phyloP scores from a whole-genome alignment of 1,140 invertebrate species.

The Lysiphlebus fabarum region DNA sequence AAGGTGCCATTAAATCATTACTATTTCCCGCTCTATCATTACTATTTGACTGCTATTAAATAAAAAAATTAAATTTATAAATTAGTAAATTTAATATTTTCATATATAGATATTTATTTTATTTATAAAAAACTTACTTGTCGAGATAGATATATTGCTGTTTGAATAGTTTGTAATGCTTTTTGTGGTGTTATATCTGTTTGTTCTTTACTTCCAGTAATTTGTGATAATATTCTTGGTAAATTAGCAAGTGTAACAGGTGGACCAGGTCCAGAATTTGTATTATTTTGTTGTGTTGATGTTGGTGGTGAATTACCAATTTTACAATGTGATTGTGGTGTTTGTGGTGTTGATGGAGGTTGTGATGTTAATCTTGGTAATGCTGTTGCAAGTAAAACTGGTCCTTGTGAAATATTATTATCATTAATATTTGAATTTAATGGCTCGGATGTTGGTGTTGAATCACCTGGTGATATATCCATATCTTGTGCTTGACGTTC shows the following conservation, averaged over 20 bases:
- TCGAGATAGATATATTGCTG: conserved; percentile 56
- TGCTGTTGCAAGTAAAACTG: conserved; percentile 65
- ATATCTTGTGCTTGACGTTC: conserved; percentile 67
- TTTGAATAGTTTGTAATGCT: conserved; percentile 63
- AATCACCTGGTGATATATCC: conserved; percentile 83
- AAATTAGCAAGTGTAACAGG: conserved; percentile 56
- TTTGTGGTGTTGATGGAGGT: conserved; percentile 50
- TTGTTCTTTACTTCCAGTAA: conserved; percentile 56
- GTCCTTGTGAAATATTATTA: conserved; percentile 52
- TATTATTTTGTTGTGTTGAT: conserved; percentile 42
- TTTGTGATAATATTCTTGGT: conserved; percentile 57
- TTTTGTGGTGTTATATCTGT: conserved; percentile 57
- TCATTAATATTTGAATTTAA: conserved; percentile 47
- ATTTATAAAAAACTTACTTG: conserved; percentile 41
- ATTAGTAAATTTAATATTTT: not conserved
- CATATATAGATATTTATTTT: not conserved
- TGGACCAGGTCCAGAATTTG: conserved; percentile 57
- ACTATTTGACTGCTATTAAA: conserved; percentile 39
- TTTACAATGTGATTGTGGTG: conserved; percentile 41
- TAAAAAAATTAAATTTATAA: conserved; percentile 4
- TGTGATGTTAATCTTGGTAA: conserved; percentile 68
- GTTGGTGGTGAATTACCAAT: conserved; percentile 32
- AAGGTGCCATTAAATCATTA: conserved; percentile 53
- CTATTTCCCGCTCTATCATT: conserved; percentile 46
- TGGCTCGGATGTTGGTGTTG: conserved; percentile 74